Percentiles rank a stretch among this genome's conserved stretches.
These are phyloP conservation scores for Megaustenia siamemsis DNA, from an alignment of 2,888 invertebrate genomes.

Conservation along the genomic window DNA sequence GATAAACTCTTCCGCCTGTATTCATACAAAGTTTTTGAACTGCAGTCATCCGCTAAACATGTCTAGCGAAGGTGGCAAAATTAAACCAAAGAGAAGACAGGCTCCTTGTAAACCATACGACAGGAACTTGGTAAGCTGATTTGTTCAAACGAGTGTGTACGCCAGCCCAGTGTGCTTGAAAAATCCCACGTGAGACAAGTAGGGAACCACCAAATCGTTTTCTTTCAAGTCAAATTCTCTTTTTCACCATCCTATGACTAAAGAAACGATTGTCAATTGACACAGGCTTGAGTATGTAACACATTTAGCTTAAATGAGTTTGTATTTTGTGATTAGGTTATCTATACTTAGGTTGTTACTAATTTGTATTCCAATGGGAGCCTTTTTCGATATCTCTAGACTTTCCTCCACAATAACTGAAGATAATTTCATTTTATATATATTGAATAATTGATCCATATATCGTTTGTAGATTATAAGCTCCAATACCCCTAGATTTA, in stretches of 20 bases:
- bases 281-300: too few relatives aligned
- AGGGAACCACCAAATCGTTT: background rate
- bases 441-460: too few relatives aligned
- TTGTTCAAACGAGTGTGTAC: background rate
- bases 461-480: too few relatives aligned
- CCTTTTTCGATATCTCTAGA: background rate
- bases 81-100: conserved; percentile 61
- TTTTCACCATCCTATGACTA: too few relatives aligned
- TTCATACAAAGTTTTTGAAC: background rate
- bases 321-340: too few relatives aligned
- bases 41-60: conserved; percentile 42
- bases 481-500: too few relatives aligned
- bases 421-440: too few relatives aligned
- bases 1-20: conserved; percentile 20
- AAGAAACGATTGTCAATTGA: too few relatives aligned
- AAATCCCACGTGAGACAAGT: conserved; percentile 28
- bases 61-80: conserved; percentile 66
- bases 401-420: too few relatives aligned
- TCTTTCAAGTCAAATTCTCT: background rate
- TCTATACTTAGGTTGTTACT: background rate
- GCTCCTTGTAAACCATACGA: conserved; percentile 64
- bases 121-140: conserved; percentile 62
- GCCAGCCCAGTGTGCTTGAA: too few relatives aligned
- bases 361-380: background rate
- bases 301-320: too few relatives aligned